Evolutionary conservation across 92 coral and sea anemone genomes (phyloP), one percentile per base, ranked within the genome.

Genomic region (Isaurus tuberculatus): DNA sequence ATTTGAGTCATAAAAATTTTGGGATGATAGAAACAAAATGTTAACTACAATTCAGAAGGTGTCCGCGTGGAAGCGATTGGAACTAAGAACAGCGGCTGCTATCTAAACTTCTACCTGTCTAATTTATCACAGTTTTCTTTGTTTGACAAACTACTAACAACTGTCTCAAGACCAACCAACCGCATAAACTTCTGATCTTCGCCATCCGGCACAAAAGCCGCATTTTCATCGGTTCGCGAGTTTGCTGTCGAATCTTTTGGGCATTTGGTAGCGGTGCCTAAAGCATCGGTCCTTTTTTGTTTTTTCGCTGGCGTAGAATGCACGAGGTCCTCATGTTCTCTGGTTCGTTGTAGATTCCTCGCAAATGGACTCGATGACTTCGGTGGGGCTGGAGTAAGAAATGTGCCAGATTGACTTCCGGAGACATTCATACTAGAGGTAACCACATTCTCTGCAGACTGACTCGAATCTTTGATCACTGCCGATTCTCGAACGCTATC

Each of bases 121-220:
- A 77, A 36, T n/a, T 77, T 77, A 27, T 77, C 82, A 32, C 53
- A 28, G 26, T 77, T 77, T 77, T 77, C 82, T 29, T 77, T 77
- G 55, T 77, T 77, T 17, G 82, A 77, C 27, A 77, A 77, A 36
- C 82, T 33, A 57, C 87, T 79, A 2, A 97, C 97, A 26, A 97
- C 97, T 28, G 91, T 91, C 70, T 97, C 99, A 28, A 97, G 77
- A 22, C 99, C 99, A n/a, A 97, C 88, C 63, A 97, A 72, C 83
- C 91, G 91, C 3, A 91, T 94, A 67, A 97, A 97, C 68, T 90
- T 69, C 65, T 77, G 65, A 83, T 97, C 99, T 22, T 92, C 94
- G 23, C 90, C 85, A 67, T 88, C 92, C 14, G 99, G 99, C 46
- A 97, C 84, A 63, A 97, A 97, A 25, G 92, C 98, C 34, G 22